Base-by-base conservation (phyloP, 2,797 vertebrate genomes). In the Sandelia bainsii region DNA sequence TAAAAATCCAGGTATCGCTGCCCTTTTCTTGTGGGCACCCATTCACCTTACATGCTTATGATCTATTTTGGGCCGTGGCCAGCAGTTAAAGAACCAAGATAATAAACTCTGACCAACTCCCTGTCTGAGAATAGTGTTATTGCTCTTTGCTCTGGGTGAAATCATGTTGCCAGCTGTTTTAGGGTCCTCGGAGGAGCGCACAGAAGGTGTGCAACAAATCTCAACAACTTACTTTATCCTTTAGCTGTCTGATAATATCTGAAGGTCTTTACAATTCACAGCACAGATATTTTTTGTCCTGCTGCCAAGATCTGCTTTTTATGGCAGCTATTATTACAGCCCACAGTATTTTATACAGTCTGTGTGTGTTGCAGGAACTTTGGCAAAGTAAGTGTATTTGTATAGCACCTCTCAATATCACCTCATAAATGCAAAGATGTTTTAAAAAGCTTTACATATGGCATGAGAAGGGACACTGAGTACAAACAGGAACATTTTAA, bases 181-280 rank as follows among this genome's bases (percentile, higher is more conserved):
- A 81, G 80, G 66, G 60, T 72, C 59, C 80, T 84, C 75, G 75
- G 54, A 81, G 80, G 63, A 75, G 71, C 77, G 72, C 64, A 58
- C 37, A 58, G 60, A 53, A 42, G 49, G 57, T 62, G 39, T 34
- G 58, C 27, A 74, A 65, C 80, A 74, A 63, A 72, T 67, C 59
- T 64, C 73, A 68, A 44, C 19, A 1, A 51, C 62, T 19, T 57
- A 12, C 71, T 72, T 70, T 23, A 72, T 81, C 74, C 71, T 75
- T 34, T 32, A 64, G 78, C 69, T 77, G 62, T 63, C 69, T 59
- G 60, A 79, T 85, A 54, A 70, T 53, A 83, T 85, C 80, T 80
- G 49, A 75, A 72, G 58, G 46, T 75, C 73, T 77, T 84, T 75
- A 77, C 52, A 1, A 75, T 73, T 68, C 75, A 74, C 72, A 69